Percentiles rank a stretch among this genome's conserved stretches.
phyloP scores from a whole-genome alignment of 2,888 invertebrate species.

The Chloroclysta siterata region DNA sequence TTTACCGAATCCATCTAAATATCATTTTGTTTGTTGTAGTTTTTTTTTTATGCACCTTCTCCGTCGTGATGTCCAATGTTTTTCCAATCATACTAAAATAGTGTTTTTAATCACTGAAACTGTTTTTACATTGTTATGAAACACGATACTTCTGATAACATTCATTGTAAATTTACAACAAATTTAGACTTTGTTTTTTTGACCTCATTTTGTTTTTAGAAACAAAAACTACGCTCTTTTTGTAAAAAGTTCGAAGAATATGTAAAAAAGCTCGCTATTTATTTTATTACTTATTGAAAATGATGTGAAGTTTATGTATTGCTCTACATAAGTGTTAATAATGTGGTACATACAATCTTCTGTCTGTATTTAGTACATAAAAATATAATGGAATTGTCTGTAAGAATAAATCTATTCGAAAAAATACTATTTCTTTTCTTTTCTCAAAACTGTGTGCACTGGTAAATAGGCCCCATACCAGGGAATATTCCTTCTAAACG shows the following conservation, averaged over 20 bases:
- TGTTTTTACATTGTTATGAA: constrained; percentile 11
- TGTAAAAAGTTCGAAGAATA: too few species aligned
- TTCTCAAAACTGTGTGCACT: neutral
- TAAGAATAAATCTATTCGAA: constrained; percentile 82
- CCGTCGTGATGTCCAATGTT: neutral
- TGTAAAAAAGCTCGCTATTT: neutral
- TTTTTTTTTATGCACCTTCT: neutral
- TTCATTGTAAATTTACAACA: neutral
- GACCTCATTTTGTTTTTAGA: neutral
- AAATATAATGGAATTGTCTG: constrained; percentile 84
- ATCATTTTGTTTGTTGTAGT: neutral
- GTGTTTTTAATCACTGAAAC: constrained; percentile 7
- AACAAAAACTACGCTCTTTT: too few species aligned
- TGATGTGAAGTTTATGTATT: neutral
- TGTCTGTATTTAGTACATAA: constrained; percentile 76
- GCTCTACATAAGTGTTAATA: constrained; percentile 73
- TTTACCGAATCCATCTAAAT: neutral
- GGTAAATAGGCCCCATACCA: too few species aligned
- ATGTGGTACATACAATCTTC: constrained; percentile 74
- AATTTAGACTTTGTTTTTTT: too few species aligned
- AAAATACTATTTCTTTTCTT: constrained; percentile 45
- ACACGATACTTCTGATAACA: constrained; percentile 6
- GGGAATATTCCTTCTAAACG: too few species aligned
- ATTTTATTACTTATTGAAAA: neutral
- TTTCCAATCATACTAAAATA: neutral